phyloP scores from a whole-genome alignment of 2,888 invertebrate species.

The Cremastinae sp. region DNA sequence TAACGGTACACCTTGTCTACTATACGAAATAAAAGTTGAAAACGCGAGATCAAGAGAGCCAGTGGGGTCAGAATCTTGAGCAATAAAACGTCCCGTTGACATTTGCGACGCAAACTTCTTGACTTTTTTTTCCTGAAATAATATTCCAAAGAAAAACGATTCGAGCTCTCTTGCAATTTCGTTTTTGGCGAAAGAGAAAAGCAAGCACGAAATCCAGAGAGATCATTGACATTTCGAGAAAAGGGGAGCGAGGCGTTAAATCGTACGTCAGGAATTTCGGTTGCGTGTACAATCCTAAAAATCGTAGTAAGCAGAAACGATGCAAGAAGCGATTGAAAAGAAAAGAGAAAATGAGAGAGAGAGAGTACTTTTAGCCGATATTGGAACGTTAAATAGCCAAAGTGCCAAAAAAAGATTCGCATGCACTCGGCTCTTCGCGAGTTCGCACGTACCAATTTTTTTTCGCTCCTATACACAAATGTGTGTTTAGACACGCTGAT shows the following conservation, averaged over 20 bases:
- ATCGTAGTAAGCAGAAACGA: neutral
- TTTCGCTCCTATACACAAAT: neutral
- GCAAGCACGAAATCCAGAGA: neutral
- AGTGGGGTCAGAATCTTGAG: slow-evolving; percentile 2
- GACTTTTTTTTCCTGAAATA: too few relatives aligned
- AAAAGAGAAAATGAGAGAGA: too few relatives aligned
- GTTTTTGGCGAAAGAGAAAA: neutral
- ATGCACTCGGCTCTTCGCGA: too few relatives aligned
- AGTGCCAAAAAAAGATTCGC: too few relatives aligned
- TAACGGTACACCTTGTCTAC: slow-evolving; percentile 17
- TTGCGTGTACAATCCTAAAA: slow-evolving; percentile 23
- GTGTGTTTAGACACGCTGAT: slow-evolving; percentile 11
- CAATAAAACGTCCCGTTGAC: slow-evolving; percentile 4
- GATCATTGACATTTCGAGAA: slow-evolving; percentile 47
- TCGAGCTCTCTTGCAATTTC: neutral
- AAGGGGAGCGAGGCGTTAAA: neutral
- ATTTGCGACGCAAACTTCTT: slow-evolving; percentile 14
- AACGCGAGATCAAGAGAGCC: slow-evolving; percentile 61
- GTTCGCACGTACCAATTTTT: neutral
- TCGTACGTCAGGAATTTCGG: slow-evolving; percentile 37
- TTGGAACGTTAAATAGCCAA: too few relatives aligned
- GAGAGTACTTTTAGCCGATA: too few relatives aligned
- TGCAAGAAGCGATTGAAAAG: too few relatives aligned
- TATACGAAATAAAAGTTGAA: slow-evolving; percentile 55
- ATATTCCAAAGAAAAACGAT: too few relatives aligned